Evolutionary conservation across 2,888 invertebrate genomes (phyloP), one percentile per base, ranked within the genome.

Genomic region (Steromphala cineraria): DNA sequence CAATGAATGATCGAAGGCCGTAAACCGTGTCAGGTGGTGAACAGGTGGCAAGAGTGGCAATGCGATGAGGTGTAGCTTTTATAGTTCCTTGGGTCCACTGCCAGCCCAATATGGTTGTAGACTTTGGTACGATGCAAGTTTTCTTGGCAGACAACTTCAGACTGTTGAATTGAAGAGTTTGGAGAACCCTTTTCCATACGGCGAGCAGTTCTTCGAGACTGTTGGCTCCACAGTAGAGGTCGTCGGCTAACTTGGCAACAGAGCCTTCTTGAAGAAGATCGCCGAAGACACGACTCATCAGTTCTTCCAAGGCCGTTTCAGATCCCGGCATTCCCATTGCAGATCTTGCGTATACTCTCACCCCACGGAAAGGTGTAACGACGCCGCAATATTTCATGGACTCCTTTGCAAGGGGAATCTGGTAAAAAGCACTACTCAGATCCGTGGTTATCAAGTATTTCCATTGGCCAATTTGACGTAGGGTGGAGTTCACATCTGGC

Each of bases 391-490:
- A n/a, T n/a, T n/a, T n/a, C n/a, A n/a, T n/a, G 67, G 13, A 75
- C 52, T 1, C 82, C 77, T 3, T n/a, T n/a, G n/a, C n/a, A n/a
- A 86, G 77, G 0, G 83, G 84, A 24, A 88, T 86, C 67, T 87
- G 84, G 56, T 87, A 86, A 77, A 87, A 87, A 5, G 83, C 84
- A 40, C 78, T 84, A 4, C 84, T 83, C 0, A 86, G 62, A 79
- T 87, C 87, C 13, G 86, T 82, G 0, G 80, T 71, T 10, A 85
- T 82, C n/a, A 87, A 82, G 79, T 87, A 86, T 53, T 83, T 83
- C 87, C 87, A 85, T 52, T 78, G 81, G 2, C 71, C 85, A 28
- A 86, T 85, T 0, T 78, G 71, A 5, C 85, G 83, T 15, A 84
- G 77, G 7, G 71, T 82, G 2, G 83, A 82, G 53, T 86, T 81